Evolutionary conservation across 35 echinoderm and acorn worm genomes (phyloP).

Genomic region (Chiridota heheva): DNA sequence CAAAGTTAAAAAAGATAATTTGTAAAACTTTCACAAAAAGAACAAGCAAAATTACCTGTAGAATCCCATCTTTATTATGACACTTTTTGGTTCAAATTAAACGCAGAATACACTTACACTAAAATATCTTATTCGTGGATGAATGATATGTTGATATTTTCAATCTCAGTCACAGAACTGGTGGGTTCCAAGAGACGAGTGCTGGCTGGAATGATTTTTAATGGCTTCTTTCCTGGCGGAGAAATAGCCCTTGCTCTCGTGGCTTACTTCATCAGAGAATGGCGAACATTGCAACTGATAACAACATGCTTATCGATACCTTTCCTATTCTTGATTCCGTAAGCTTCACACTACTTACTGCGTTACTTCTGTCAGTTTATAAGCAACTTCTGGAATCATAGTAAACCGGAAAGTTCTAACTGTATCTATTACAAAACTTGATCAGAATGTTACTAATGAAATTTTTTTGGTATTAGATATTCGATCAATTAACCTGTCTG

Average conservation of each 20-base stretch:
- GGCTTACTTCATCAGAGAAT: slow-evolving; percentile 63
- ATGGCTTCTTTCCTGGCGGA: slow-evolving; percentile 36
- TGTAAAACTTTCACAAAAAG: too few relatives aligned
- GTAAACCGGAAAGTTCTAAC: neutral
- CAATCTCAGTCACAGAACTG: slow-evolving; percentile 50
- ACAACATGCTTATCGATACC: slow-evolving; percentile 22
- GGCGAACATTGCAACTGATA: slow-evolving; percentile 52
- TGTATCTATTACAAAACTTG: neutral
- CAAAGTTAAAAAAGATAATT: too few relatives aligned
- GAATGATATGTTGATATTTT: neutral
- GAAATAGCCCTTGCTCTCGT: slow-evolving; percentile 38
- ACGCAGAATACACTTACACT: too few relatives aligned
- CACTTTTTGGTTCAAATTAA: too few relatives aligned
- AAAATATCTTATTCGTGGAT: too few relatives aligned
- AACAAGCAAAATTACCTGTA: too few relatives aligned
- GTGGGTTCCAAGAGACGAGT: slow-evolving; percentile 59
- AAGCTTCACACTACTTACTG: neutral
- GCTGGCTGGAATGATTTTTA: slow-evolving; percentile 28
- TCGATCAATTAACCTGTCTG: too few relatives aligned
- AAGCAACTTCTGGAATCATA: neutral
- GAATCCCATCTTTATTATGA: too few relatives aligned
- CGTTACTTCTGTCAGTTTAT: neutral
- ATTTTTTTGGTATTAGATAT: too few relatives aligned
- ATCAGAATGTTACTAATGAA: too few relatives aligned
- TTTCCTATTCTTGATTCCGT: slow-evolving; percentile 42